Base-by-base conservation (phyloP, 1,140 invertebrate species). In the Lordiphosa stackelbergi region DNA sequence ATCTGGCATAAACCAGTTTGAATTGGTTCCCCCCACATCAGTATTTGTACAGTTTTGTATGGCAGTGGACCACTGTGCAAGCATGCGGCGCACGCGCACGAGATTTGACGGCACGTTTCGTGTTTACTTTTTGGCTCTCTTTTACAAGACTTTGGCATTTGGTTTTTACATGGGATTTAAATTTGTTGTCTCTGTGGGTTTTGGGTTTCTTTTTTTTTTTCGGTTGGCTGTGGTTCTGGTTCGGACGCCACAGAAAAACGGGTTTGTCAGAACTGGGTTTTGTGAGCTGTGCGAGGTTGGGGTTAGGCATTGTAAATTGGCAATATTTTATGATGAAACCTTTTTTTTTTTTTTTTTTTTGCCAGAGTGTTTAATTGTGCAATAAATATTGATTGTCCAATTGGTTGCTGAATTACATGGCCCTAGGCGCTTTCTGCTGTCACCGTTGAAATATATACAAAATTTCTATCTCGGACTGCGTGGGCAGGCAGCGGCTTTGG, bases 101-200 rank as follows among this genome's bases (percentile, higher is more conserved):
- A 78, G 73, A 78, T 78, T 79, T 78, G 60, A 55, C 69, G 74
- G 73, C 73, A 78, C 73, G 73, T 78, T 78, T 78, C 70, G 74
- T 79, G 60, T 79, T 78, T 73, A 65, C 73, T 68, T 63, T 24
- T 61, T 55, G 49, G 53, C 31, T 66, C 42, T 45, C 11, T 34
- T 46, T 46, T 46, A 46, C 43, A 46, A 46, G 43, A 7, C 43
- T 46, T 46, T 46, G 28, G 43, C 43, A 46, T 46, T 46, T 46
- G 31, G 11, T 31, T 28, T 34, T 46, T 46, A 46, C 43, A 46
- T n/a, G n/a, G 43, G 16, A 12, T 12, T 28, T 45, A n/a, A 36
- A n/a, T 57, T 12, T 5, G 16, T 38, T 36, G 35, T 47, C 38
- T 38, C 35, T 64, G 59, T 28, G 47, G 36, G 22, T 56, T 65